Base-by-base conservation (phyloP, 2,797 vertebrate genomes). In the Gallinago nigripennis region DNA sequence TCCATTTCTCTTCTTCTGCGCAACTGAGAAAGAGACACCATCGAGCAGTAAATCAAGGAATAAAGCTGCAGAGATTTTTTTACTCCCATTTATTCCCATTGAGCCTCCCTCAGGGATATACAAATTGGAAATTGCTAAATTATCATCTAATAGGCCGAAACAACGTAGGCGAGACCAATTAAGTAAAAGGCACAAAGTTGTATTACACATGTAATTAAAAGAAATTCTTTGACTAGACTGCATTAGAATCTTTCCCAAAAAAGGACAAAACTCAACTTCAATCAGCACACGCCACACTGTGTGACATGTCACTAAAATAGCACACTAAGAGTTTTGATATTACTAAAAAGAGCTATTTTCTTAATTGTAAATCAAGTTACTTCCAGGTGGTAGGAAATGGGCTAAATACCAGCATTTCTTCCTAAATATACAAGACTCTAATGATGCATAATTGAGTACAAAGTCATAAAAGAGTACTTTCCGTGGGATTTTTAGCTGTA, bases 111-210 rank as follows among this genome's bases (percentile, higher is more conserved):
- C 45, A 87, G 91, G 92, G 88, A 95, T 70, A 72, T 11, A 92
- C 87, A 96, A 95, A 86, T 79, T 83, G 80, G 91, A 92, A 95
- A 96, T 76, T 94, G 88, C 80, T 87, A 91, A 95, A 98, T 98
- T 98, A 98, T 97, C 95, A 96, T 97, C 96, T 98, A 96, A 97
- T 97, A 98, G 98, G 92, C 97, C 97, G 95, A 96, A 97, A 94
- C 94, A 97, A 97, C 94, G 97, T 98, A 98, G 97, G 97, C 94
- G 68, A 96, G 94, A 95, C 92, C 96, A 94, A 96, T 91, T 96
- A 97, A 96, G 94, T 95, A 94, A 94, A 89, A 96, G 39, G 92
- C 95, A 93, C 91, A 94, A 89, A 92, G 95, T 90, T 95, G 94
- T 80, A 95, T 91, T 88, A 95, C 88, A 94, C 65, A 54, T 41